Conservation (phyloP, 2,113 vertebrate species). For the Cryptotis parvus region DNA sequence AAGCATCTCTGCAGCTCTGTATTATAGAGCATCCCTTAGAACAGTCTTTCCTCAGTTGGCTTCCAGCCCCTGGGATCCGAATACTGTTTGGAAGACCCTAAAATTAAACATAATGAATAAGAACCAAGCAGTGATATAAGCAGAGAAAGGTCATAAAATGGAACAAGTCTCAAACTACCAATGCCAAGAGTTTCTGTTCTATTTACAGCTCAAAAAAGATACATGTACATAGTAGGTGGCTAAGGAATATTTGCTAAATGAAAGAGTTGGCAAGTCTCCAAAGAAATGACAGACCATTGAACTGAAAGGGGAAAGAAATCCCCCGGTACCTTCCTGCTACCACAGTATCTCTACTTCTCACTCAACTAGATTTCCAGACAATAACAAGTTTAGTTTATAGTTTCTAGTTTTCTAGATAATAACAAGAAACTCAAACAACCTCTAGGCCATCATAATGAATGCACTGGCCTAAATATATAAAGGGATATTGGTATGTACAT, state of each 20-base stretch:
- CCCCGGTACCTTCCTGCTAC: neutral
- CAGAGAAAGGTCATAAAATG: neutral
- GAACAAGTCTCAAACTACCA: neutral
- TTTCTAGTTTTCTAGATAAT: slow-evolving; percentile 15
- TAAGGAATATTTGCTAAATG: neutral
- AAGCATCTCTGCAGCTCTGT: no score
- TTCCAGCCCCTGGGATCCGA: no score
- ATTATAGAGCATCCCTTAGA: no score
- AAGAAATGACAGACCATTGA: neutral
- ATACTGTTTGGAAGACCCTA: no score
- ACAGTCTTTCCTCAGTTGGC: no score
- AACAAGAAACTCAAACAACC: neutral
- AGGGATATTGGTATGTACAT: neutral
- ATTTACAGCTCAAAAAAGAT: neutral
- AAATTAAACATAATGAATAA: no score
- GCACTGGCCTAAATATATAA: neutral
- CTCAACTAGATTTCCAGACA: slow-evolving; percentile 25
- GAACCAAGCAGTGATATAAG: neutral
- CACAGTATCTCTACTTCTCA: neutral
- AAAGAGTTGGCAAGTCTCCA: neutral
- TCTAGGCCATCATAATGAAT: neutral
- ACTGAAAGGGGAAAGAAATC: neutral
- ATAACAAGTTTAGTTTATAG: no score
- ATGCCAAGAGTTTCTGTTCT: slow-evolving; percentile 21
- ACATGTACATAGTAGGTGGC: neutral